Evolutionary conservation across 2,888 invertebrate species (phyloP), one percentile per base, ranked within the genome.

Genomic region (Onchidella celtica): DNA sequence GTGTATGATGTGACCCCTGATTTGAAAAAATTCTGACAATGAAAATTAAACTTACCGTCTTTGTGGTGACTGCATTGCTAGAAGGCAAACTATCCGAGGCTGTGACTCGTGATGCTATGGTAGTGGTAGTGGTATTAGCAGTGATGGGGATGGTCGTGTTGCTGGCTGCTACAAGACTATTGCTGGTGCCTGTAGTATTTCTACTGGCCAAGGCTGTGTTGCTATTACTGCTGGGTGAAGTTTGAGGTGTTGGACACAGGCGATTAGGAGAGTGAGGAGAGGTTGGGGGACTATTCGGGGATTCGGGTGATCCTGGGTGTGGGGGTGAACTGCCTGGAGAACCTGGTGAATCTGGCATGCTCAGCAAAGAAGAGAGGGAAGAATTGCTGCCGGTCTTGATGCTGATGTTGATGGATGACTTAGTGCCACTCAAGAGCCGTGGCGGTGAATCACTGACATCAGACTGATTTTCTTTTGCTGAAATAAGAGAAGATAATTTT

Each of bases 401-500:
- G 72, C 88, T 88, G 66, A 91, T 90, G 85, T 87, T 90, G 80
- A 90, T 91, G 73, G 85, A 59, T 27, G 83, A 70, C 79, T 85
- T 85, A 55, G 87, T 84, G 79, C 88, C 90, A 81, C 87, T 84
- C 73, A 89, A 72, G 61, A 90, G 84, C 61, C 89, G 81, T 61
- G 89, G 87, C 32, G 91, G 88, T 34, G 87, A 85, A n/a, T 90
- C 91, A 79, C 88, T 86, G 68, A 88, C 66, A 27, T 90, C 90
- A 32, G 87, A 83, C 81, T 88, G 88, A 36, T 76, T 81, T 47
- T 90, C 90, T 87, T 89, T 90, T 55, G 86, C 90, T 89, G 84
- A 24, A 17, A 32, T 24, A 59, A 3, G 11, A 27, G 27, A 32
- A 68, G 36, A 68, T n/a, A 77, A 66, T 40, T n/a, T 17, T n/a